Evolutionary conservation across 2,113 vertebrate species (phyloP).

Genomic region (Tretioscincus oriximinensis): DNA sequence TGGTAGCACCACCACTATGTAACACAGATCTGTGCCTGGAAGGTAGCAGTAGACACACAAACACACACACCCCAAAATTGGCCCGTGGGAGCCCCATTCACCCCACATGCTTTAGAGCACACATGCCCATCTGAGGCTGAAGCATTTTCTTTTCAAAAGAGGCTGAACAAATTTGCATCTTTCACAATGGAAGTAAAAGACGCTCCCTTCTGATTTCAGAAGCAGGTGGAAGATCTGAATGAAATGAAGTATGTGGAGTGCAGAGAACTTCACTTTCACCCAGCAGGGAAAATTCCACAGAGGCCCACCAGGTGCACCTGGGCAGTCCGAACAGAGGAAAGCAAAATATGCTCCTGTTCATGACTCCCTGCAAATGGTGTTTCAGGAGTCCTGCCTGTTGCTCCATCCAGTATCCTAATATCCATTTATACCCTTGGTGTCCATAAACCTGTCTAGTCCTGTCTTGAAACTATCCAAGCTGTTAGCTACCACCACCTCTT

Average conservation of each 20-base stretch:
- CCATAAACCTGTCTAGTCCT: too few relatives aligned
- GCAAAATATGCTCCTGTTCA: too few relatives aligned
- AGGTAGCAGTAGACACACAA: not conserved
- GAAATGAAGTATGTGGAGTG: rapidly evolving
- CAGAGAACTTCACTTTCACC: not conserved
- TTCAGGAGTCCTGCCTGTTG: too few relatives aligned
- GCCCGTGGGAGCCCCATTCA: too few relatives aligned
- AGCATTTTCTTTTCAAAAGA: rapidly evolving
- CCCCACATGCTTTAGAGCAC: rapidly evolving
- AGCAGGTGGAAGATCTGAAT: rapidly evolving
- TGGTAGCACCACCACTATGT: not conserved
- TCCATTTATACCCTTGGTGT: too few relatives aligned
- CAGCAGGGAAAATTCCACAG: not conserved
- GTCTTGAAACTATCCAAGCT: too few relatives aligned
- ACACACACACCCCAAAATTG: too few relatives aligned
- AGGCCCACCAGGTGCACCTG: too few relatives aligned
- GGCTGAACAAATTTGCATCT: not conserved
- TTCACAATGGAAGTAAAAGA: not conserved
- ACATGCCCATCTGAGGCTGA: rapidly evolving
- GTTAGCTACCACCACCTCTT: too few relatives aligned
- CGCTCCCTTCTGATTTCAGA: not conserved
- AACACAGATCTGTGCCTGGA: not conserved
- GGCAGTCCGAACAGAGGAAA: too few relatives aligned
- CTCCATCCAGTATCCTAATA: too few relatives aligned
- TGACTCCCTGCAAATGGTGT: too few relatives aligned